Percentiles rank a stretch among this genome's conserved stretches.
Evolutionary conservation across 2,888 invertebrate genomes (phyloP).

Genomic region (Megaustenia siamemsis): DNA sequence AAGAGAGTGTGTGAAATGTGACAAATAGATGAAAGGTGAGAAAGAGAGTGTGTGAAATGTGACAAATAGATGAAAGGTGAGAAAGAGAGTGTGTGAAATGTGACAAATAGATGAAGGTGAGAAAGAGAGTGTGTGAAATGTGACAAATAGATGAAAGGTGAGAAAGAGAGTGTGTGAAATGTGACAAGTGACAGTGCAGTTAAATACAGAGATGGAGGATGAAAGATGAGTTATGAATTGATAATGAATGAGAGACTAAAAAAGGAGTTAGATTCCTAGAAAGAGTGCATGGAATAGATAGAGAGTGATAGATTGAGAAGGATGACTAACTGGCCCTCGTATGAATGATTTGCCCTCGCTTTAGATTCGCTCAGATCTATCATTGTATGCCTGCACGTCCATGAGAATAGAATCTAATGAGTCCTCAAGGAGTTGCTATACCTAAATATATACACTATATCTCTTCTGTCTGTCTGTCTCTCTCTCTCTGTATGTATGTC

Average conservation of each 20-base stretch:
- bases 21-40: neutral
- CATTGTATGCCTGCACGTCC: no score
- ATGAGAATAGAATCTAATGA: no score
- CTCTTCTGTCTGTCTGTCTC: no score
- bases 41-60: neutral
- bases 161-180: neutral
- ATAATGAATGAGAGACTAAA: neutral
- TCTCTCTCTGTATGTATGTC: no score
- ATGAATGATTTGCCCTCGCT: no score
- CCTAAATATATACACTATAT: no score
- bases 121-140: neutral
- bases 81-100: neutral
- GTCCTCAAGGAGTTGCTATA: no score
- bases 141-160: neutral
- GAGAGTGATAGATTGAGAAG: no score
- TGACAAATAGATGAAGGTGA: neutral
- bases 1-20: no score
- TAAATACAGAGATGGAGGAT: neutral
- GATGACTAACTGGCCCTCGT: no score
- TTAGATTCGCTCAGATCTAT: no score
- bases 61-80: neutral
- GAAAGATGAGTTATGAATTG: neutral
- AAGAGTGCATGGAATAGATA: neutral
- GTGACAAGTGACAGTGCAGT: neutral
- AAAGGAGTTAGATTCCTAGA: neutral